A percentile compares a stretch with the other conserved stretches of the same genome.
These are phyloP conservation scores for Oceanites oceanicus DNA, from an alignment of 2,113 vertebrate genomes.

Conservation along the genomic window DNA sequence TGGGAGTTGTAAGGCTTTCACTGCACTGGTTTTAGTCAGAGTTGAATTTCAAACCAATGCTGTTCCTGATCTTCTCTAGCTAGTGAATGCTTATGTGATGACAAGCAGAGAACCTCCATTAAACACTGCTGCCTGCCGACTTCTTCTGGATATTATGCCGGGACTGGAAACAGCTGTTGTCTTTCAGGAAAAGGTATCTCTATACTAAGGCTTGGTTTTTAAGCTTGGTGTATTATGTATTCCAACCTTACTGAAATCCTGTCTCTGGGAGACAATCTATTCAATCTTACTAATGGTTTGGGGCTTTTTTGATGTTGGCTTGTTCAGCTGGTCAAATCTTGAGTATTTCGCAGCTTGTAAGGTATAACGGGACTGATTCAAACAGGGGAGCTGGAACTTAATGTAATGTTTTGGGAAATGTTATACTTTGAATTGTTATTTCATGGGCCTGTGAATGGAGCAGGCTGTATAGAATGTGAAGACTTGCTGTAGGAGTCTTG, in stretches of 20 bases:
- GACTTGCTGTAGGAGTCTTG: background rate
- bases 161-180: constrained; percentile 96
- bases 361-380: background rate
- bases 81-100: constrained; percentile 98
- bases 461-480: background rate
- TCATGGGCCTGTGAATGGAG: background rate
- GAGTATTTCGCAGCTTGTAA: background rate
- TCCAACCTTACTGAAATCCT: background rate
- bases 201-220: background rate
- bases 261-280: background rate
- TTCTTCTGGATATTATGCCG: constrained; percentile 97
- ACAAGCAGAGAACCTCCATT: constrained; percentile 92
- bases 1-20: background rate
- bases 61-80: constrained; percentile 71
- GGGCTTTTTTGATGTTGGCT: background rate
- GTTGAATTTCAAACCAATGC: constrained; percentile 19
- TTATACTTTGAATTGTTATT: background rate
- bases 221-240: background rate
- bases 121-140: constrained; percentile 92
- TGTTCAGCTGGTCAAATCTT: background rate
- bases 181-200: constrained; percentile 93
- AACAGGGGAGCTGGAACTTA: background rate
- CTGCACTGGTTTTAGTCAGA: constrained; percentile 10
- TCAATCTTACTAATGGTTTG: background rate
- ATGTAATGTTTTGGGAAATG: background rate